Evolutionary conservation across 2,797 vertebrate genomes (phyloP).

Genomic region (Hylomyscus alleni): DNA sequence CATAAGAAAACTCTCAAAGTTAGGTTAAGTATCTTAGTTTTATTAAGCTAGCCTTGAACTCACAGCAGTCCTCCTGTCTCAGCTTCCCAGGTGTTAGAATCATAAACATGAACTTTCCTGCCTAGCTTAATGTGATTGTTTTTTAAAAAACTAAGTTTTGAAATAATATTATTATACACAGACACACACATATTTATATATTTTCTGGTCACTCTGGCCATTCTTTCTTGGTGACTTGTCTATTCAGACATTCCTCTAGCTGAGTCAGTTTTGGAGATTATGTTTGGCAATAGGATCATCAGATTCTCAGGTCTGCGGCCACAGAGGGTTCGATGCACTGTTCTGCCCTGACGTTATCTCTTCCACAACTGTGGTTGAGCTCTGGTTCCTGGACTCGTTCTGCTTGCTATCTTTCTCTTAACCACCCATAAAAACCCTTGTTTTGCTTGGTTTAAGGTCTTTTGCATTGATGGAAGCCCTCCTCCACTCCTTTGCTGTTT

Average conservation of each 20-base stretch:
- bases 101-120: neutral
- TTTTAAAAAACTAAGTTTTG: neutral
- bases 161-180: neutral
- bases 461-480: neutral
- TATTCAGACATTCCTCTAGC: neutral
- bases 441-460: neutral
- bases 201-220: neutral
- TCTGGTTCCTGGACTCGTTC: neutral
- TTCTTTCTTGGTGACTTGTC: constrained; percentile 16
- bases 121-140: constrained; percentile 1
- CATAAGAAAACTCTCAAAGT: neutral
- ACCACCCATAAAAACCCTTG: neutral
- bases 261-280: neutral
- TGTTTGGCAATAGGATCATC: neutral
- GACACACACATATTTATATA: neutral
- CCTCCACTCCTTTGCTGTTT: neutral
- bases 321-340: too few relatives aligned
- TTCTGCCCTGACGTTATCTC: neutral
- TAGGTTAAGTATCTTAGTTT: neutral
- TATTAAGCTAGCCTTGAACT: neutral
- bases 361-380: neutral
- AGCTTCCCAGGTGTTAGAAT: neutral
- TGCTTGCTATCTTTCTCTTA: constrained; percentile 39
- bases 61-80: neutral
- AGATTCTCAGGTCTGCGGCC: neutral